Conservation (phyloP, 2,888 invertebrate species). For the Drosophila putrida region DNA sequence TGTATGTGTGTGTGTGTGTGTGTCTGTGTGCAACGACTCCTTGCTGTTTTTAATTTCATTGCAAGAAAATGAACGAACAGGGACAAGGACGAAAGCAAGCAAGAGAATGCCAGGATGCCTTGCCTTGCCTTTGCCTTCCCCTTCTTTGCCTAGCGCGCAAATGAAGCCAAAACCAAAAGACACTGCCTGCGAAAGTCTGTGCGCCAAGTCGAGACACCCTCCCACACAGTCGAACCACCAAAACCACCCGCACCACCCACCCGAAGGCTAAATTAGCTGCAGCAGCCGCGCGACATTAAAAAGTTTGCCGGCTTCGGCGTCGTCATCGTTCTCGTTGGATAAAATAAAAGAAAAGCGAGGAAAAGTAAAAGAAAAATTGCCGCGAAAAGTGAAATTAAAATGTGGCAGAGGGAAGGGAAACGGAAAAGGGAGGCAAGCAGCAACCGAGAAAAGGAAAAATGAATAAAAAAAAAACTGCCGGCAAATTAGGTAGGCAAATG, state of each 20-base stretch:
- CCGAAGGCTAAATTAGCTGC: conserved; percentile 56
- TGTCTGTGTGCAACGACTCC: conserved; percentile 65
- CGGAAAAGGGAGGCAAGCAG: conserved; percentile 21
- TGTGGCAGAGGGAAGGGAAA: conserved; percentile 41
- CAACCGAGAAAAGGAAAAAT: background rate
- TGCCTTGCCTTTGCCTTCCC: background rate
- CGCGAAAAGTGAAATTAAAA: conserved; percentile 80
- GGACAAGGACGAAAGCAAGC: conserved; percentile 46
- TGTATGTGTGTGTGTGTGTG: conserved; percentile 22
- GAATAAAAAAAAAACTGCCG: conserved; percentile 26
- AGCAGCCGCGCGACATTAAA: conserved; percentile 73
- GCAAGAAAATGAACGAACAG: conserved; percentile 70
- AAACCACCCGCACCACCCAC: conserved; percentile 5
- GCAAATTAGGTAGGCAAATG: conserved; percentile 41
- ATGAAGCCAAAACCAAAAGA: conserved; percentile 69
- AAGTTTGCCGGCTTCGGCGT: conserved; percentile 64
- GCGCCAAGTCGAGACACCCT: conserved; percentile 59
- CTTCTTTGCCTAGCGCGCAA: conserved; percentile 47
- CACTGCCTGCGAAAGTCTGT: conserved; percentile 70
- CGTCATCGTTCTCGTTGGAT: conserved; percentile 22
- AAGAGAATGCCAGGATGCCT: conserved; percentile 30
- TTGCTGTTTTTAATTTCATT: conserved; percentile 84
- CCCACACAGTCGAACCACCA: conserved; percentile 11
- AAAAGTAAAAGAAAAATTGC: conserved; percentile 56
- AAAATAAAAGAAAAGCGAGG: conserved; percentile 52